Evolutionary conservation across 2,797 vertebrate genomes (phyloP), one percentile per base, ranked within the genome.

Genomic region (Poecilia gillii): DNA sequence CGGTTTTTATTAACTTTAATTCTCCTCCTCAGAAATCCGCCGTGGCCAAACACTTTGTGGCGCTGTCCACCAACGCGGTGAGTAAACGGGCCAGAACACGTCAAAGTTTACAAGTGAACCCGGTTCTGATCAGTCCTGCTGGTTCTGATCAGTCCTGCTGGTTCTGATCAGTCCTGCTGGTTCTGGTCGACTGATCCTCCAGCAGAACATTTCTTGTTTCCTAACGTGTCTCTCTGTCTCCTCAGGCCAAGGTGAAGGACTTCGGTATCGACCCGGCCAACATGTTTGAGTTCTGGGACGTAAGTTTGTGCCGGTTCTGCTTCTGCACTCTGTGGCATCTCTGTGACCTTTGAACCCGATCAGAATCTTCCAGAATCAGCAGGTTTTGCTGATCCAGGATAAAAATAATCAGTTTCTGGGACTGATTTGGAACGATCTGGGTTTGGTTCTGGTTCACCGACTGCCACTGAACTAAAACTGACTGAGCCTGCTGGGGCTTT

Each of bases 221-320:
- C n/a, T 71, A 8, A 71, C 2, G 5, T 0, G 16, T 57, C 25
- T 14, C 1, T 36, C 4, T 71, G 14, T 64, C 20, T 94, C 76
- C 31, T 1, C 92, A 99, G 98, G 87, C 90, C 72, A 99, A 99
- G 96, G 98, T 99, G 84, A 96, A 97, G 87, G 97, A 97, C 49
- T 99, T 99, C 49, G 98, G 98, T 87, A 98, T 99, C 81, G 98
- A 99, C 91, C 94, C 97, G 2, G 93, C 94, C 66, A 99, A 99
- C 93, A 99, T 99, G 98, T 99, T 99, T 83, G 98, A 97, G 87
- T 99, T 99, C 90, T 99, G 98, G 98, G 98, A 99, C 80, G 98
- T 99, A 96, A 98, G 98, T 99, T 92, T 39, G 20, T 23, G 13
- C 45, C 23, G 46, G 39, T 41, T 23, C 0, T 73, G 33, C 33